Conservation (phyloP, 2,888 invertebrate species). For the Heliconius cydno region DNA sequence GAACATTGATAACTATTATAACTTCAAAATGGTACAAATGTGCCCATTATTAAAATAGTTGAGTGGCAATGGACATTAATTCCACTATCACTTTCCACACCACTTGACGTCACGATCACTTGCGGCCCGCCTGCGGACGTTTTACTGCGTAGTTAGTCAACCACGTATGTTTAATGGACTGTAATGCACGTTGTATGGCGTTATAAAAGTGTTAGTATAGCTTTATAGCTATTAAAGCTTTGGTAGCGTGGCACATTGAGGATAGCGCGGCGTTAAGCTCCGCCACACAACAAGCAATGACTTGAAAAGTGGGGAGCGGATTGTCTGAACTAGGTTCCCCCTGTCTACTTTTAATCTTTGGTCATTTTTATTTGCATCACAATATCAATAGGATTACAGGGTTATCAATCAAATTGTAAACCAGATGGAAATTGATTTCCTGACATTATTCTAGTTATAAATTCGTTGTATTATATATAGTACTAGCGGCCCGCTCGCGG, state of each 20-base stretch:
- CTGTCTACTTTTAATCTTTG: no score
- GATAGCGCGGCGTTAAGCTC: background rate
- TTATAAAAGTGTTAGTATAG: constrained; percentile 16
- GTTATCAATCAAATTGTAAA: no score
- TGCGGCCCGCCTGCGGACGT: constrained; percentile 36
- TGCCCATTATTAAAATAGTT: constrained; percentile 32
- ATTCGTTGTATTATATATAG: no score
- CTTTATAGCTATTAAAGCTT: background rate
- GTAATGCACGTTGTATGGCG: constrained; percentile 20
- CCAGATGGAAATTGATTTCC: no score
- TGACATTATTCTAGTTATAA: no score
- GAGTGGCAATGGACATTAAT: constrained; percentile 42
- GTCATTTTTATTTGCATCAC: no score
- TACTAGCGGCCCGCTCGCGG: no score
- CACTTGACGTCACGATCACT: constrained; percentile 40
- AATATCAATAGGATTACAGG: no score
- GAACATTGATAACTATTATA: constrained; percentile 8
- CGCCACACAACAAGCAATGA: background rate
- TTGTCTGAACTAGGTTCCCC: background rate
- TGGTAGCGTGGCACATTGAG: background rate
- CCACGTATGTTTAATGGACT: constrained; percentile 34
- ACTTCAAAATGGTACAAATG: background rate
- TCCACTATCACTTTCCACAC: constrained; percentile 44
- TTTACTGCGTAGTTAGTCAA: constrained; percentile 39
- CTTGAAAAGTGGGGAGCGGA: background rate